Base-by-base conservation (phyloP, 2,113 vertebrate species). In the Bubo blakistoni region DNA sequence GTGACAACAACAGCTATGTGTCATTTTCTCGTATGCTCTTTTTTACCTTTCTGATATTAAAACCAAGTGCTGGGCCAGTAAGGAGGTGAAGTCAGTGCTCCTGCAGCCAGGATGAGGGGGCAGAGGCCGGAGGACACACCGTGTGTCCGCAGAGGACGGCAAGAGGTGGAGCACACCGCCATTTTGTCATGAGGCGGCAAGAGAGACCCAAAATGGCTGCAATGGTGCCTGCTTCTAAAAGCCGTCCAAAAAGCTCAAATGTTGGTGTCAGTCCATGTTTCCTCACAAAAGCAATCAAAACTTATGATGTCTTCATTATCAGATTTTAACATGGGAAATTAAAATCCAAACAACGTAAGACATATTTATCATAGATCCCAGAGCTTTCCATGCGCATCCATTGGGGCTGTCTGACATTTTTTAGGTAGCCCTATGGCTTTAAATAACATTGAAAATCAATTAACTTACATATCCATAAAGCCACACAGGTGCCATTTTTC, bases 91-190 rank as follows among this genome's bases (percentile, higher is more conserved):
- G 34, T 18, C 47, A 22, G 4, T 4, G 10, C 8, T 79, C n/a
- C 32, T 25, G 32, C 8, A 27, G 20, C 32, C 7, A 3, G 16
- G 6, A 13, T 2, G 12, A 27, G 34, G 46, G 32, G 17, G 11
- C 21, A 55, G 38, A 25, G 26, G n/a, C 38, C 2, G 1, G 13
- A 24, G 29, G 24, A 34, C 18, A 0, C 2, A 0, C 1, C 0
- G 3, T 10, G 20, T 26, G 38, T 13, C 52, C 5, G 10, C 57
- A 8, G 30, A 24, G 34, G 13, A 49, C 36, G 32, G 42, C 1
- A 0, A 29, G 38, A 4, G 1, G 13, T 3, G 14, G 24, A 57
- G 32, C 1, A 1, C 0, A 0, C 57, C 2, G 3, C 67, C 87
- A 86, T 94, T 96, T 96, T 85, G 52, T 79, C 7, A 0, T 11